Evolutionary conservation across 2,888 invertebrate genomes (phyloP).

Genomic region (Ichneumoninae sp.): DNA sequence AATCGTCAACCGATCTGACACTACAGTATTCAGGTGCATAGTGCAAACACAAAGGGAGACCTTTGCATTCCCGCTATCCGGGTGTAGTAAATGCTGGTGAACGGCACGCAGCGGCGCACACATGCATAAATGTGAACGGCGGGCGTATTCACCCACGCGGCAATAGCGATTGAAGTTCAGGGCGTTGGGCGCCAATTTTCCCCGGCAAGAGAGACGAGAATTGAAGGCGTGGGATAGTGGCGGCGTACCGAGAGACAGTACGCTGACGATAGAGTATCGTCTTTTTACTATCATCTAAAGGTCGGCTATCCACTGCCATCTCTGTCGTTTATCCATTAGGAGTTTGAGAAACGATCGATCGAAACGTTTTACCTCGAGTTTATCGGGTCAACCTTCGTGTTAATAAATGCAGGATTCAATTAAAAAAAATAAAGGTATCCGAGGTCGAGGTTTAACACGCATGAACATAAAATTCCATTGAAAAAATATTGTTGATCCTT

Average conservation of each 20-base stretch:
- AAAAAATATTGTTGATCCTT: background rate
- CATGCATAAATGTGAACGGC: constrained; percentile 40
- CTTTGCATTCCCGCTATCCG: constrained; percentile 46
- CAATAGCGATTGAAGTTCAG: constrained; percentile 55
- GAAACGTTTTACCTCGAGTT: background rate
- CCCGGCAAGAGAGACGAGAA: constrained; percentile 30
- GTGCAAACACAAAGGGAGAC: constrained; percentile 53
- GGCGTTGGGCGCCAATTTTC: constrained; percentile 50
- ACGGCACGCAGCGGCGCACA: constrained; percentile 30
- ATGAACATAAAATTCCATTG: background rate
- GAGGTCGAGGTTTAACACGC: background rate
- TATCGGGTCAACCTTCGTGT: constrained; percentile 4
- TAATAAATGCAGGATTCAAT: background rate
- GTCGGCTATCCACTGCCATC: background rate
- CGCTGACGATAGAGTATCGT: constrained; percentile 8
- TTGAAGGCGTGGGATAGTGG: constrained; percentile 46
- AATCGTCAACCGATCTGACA: constrained; percentile 29
- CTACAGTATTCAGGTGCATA: constrained; percentile 46
- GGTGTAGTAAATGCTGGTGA: constrained; percentile 18
- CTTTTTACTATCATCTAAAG: constrained; percentile 34
- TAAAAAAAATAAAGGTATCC: background rate
- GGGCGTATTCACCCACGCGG: constrained; percentile 43
- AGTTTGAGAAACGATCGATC: constrained; percentile 26
- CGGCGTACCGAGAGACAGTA: background rate
- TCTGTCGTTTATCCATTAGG: background rate